A percentile compares a stretch with the other conserved stretches of the same genome.
These are phyloP conservation scores for Chorisops tibialis DNA, from an alignment of 2,888 invertebrate species.

Conservation along the genomic window DNA sequence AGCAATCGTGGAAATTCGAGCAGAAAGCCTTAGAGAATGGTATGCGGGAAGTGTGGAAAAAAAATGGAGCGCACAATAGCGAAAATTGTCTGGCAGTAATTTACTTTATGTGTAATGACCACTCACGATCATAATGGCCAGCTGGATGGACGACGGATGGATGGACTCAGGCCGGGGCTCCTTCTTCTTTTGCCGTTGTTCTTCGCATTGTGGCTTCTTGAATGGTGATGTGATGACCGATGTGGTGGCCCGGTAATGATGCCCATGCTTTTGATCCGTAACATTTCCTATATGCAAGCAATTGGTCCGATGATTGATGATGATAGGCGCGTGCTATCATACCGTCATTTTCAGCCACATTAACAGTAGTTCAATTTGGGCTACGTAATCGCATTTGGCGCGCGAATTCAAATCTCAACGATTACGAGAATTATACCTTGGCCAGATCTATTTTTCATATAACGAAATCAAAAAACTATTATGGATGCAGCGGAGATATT, in stretches of 20 bases:
- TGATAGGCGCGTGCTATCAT: slow-evolving; percentile 23
- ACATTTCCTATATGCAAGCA: slow-evolving; percentile 2
- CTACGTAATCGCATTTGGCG: slow-evolving; percentile 15
- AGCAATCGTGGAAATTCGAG: not conserved
- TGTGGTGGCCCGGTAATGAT: not conserved
- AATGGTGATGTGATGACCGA: too few species aligned
- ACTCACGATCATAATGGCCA: not conserved
- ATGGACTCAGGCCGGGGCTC: not conserved
- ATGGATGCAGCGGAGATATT: not conserved
- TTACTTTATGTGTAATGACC: slow-evolving; percentile 7
- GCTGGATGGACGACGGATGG: not conserved
- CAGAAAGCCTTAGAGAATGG: not conserved
- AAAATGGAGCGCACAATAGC: slow-evolving; percentile 12
- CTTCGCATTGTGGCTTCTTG: too few species aligned
- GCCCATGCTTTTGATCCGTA: slow-evolving; percentile 5
- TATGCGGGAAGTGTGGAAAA: slow-evolving; percentile 2
- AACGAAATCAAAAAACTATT: slow-evolving; percentile 2
- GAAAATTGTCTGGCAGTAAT: slow-evolving; percentile 12
- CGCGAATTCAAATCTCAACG: slow-evolving; percentile 10
- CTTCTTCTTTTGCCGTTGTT: not conserved
- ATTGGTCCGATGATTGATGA: slow-evolving; percentile 21
- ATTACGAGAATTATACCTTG: too few species aligned
- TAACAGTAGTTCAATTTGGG: slow-evolving; percentile 19
- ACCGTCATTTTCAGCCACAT: slow-evolving; percentile 12
- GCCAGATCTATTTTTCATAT: not conserved